Conservation (phyloP, 2,888 invertebrate genomes). For the Cantharis nigra region DNA sequence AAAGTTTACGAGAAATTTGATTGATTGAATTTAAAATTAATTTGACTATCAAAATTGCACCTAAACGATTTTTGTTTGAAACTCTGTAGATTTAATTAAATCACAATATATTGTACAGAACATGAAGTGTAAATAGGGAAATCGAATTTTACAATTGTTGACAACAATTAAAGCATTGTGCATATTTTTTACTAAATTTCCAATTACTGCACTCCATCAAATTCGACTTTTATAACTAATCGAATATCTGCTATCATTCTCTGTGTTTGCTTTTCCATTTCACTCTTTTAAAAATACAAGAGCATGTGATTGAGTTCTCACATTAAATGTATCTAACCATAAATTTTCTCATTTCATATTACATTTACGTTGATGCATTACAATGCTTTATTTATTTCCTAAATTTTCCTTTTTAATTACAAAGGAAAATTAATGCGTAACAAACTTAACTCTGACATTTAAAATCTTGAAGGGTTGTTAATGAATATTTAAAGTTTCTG, state of each 20-base stretch:
- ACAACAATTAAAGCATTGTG: not conserved
- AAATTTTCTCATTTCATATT: not conserved
- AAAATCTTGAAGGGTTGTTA: not conserved
- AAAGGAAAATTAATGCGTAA: not conserved
- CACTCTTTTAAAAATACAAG: constrained; percentile 1
- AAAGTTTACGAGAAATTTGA: not conserved
- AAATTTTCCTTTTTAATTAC: not conserved
- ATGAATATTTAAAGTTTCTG: not conserved
- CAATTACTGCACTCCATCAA: not conserved
- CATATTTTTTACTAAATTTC: not conserved
- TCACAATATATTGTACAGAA: not conserved
- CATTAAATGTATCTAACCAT: not conserved
- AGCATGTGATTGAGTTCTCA: constrained; percentile 6
- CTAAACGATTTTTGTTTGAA: not conserved
- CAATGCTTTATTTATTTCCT: not conserved
- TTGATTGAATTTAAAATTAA: not conserved
- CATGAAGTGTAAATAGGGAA: not conserved
- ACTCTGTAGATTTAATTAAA: not conserved
- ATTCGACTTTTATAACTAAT: not conserved
- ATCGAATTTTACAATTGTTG: not conserved
- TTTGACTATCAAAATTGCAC: not conserved
- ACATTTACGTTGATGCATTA: not conserved
- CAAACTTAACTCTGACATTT: not conserved
- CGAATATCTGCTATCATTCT: not conserved
- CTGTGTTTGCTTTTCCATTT: not conserved